Evolutionary conservation across 2,113 vertebrate species (phyloP).

Genomic region (Ceyx margarethae): DNA sequence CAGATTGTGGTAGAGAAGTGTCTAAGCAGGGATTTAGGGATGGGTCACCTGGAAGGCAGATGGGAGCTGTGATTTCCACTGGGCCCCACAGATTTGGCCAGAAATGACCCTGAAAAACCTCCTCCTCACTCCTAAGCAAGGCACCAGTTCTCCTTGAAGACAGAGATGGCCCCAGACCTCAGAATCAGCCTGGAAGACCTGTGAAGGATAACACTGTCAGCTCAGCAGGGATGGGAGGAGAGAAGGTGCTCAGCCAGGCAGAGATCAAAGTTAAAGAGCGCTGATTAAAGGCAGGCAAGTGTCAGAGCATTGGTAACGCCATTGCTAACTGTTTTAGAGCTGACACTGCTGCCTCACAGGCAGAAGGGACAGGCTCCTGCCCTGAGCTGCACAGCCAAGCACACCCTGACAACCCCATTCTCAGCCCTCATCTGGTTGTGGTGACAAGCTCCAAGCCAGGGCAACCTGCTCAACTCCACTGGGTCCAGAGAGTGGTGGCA

Average conservation of each 20-base stretch:
- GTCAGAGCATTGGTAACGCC: background rate
- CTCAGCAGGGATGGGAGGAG: background rate
- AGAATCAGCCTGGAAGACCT: background rate
- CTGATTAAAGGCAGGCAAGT: slow-evolving; percentile 44
- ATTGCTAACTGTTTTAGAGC: background rate
- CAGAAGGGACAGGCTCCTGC: slow-evolving; percentile 33
- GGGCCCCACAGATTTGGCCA: background rate
- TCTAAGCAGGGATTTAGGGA: background rate
- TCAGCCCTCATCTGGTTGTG: background rate
- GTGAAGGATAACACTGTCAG: background rate
- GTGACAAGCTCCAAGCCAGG: background rate
- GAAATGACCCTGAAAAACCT: background rate
- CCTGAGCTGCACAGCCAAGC: slow-evolving; percentile 38
- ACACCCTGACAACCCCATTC: background rate
- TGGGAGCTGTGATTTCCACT: background rate
- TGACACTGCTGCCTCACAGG: background rate
- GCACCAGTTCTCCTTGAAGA: background rate
- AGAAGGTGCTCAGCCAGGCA: background rate
- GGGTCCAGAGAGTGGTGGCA: background rate
- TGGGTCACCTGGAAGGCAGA: background rate
- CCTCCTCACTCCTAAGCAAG: background rate
- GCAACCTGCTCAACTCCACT: background rate
- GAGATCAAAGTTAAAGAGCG: background rate
- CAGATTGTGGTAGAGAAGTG: background rate
- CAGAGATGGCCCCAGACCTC: background rate